phyloP scores from a whole-genome alignment of 1,140 invertebrate species.

The Drosophila ogumai region DNA sequence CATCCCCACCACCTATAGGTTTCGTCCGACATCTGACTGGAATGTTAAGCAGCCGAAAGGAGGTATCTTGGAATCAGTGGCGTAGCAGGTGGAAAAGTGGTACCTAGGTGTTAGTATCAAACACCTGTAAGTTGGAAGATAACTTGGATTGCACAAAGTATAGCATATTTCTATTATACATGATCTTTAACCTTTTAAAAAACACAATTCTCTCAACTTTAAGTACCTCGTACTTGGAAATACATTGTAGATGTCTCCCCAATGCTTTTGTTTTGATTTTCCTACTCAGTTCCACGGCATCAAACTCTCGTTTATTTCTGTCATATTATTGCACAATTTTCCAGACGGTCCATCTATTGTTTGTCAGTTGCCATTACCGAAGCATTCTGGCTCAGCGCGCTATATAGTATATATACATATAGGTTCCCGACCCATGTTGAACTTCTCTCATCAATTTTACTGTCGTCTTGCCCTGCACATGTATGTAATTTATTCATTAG shows the following conservation, averaged over 20 bases:
- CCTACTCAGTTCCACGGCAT: background rate
- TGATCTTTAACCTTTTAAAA: background rate
- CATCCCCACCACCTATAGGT: slow-evolving; percentile 4
- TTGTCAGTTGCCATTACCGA: slow-evolving; percentile 17
- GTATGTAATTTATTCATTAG: slow-evolving; percentile 71
- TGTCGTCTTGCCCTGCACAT: slow-evolving; percentile 27
- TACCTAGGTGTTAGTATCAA: background rate
- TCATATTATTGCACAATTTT: slow-evolving; percentile 42
- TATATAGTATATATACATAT: slow-evolving; percentile 15
- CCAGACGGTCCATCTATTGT: slow-evolving; percentile 35
- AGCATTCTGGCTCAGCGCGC: slow-evolving; percentile 1
- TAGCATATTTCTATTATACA: background rate
- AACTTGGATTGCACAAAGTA: background rate
- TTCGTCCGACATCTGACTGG: slow-evolving; percentile 46
- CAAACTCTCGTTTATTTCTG: slow-evolving; percentile 23
- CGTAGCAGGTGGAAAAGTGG: slow-evolving; percentile 16
- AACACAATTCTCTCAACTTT: background rate
- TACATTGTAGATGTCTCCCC: slow-evolving; percentile 10
- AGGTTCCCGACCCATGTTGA: slow-evolving; percentile 46
- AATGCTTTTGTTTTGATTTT: slow-evolving; percentile 29
- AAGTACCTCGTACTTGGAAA: background rate
- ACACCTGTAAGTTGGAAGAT: too few relatives aligned
- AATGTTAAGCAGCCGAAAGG: slow-evolving; percentile 59
- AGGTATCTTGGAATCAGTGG: slow-evolving; percentile 5
- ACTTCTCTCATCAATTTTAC: slow-evolving; percentile 54